A percentile compares a stretch with the other conserved stretches of the same genome.
Evolutionary conservation across 2,113 vertebrate species (phyloP).

Genomic region (Oncorhynchus clarkii): DNA sequence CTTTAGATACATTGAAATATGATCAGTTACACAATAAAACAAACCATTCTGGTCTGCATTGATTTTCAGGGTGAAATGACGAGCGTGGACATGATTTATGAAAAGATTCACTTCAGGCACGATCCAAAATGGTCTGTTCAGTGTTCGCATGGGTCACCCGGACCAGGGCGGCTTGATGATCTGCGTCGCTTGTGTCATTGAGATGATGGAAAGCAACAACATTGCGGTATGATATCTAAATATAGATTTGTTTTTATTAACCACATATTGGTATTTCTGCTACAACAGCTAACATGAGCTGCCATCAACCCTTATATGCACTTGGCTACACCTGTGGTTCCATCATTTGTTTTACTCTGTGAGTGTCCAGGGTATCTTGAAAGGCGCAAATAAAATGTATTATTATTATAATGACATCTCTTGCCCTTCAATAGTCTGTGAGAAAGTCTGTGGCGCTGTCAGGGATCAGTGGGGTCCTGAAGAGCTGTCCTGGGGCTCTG

Average conservation of each 20-base stretch:
- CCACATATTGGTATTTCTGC: background rate
- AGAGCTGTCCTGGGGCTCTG: slow-evolving; percentile 66
- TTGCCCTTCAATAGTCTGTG: slow-evolving; percentile 71
- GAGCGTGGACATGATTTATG: slow-evolving; percentile 58
- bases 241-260: background rate
- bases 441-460: slow-evolving; percentile 82
- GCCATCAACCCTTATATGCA: too few relatives aligned
- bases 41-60: background rate
- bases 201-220: slow-evolving; percentile 73
- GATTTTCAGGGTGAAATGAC: slow-evolving; percentile 28
- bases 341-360: background rate
- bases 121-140: slow-evolving; percentile 71
- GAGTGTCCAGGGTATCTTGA: too few relatives aligned
- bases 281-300: too few relatives aligned
- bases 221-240: slow-evolving; percentile 71
- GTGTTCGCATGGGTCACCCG: slow-evolving; percentile 37
- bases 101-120: slow-evolving; percentile 72
- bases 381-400: too few relatives aligned
- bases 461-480: slow-evolving; percentile 73
- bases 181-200: slow-evolving; percentile 83
- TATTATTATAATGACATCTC: background rate
- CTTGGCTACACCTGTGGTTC: background rate
- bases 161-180: slow-evolving; percentile 52
- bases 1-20: background rate
- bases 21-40: background rate